These are phyloP conservation scores for Caenorhabditis inopinata DNA, from an alignment of 1,140 invertebrate species.

Conservation along the genomic window DNA sequence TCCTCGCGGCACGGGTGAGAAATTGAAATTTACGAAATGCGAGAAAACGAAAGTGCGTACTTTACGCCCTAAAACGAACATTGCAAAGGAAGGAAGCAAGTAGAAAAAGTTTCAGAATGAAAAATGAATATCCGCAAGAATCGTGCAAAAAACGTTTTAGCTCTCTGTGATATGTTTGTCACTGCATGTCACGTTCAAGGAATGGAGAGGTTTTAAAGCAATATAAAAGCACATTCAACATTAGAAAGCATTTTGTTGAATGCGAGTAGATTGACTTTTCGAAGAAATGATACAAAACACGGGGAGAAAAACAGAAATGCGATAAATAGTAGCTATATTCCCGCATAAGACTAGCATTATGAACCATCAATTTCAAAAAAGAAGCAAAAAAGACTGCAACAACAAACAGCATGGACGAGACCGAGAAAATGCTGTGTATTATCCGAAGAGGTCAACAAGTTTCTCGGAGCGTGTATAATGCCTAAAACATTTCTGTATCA, in stretches of 20 bases:
- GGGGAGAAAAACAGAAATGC: no score
- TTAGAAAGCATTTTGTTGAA: no score
- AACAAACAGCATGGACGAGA: neutral
- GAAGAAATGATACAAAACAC: no score
- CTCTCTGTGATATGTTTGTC: no score
- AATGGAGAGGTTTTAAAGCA: no score
- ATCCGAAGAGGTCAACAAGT: conserved; percentile 28
- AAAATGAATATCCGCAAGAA: neutral
- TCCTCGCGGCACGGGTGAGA: neutral
- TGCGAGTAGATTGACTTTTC: no score
- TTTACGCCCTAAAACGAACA: conserved; percentile 19
- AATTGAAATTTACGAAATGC: conserved; percentile 23
- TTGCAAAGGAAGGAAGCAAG: neutral
- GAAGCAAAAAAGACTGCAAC: neutral
- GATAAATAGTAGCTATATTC: no score
- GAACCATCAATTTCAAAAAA: conserved; percentile 15
- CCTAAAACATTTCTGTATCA: conserved; percentile 31
- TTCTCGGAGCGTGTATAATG: conserved; percentile 26
- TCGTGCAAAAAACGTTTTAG: no score
- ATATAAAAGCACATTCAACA: no score
- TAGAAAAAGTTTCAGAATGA: neutral
- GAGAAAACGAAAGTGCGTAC: neutral
- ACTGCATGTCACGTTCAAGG: no score
- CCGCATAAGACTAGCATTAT: no score
- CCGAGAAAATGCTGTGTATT: neutral